Evolutionary conservation across 2,888 invertebrate species (phyloP).

Genomic region (Lamproptera curius): DNA sequence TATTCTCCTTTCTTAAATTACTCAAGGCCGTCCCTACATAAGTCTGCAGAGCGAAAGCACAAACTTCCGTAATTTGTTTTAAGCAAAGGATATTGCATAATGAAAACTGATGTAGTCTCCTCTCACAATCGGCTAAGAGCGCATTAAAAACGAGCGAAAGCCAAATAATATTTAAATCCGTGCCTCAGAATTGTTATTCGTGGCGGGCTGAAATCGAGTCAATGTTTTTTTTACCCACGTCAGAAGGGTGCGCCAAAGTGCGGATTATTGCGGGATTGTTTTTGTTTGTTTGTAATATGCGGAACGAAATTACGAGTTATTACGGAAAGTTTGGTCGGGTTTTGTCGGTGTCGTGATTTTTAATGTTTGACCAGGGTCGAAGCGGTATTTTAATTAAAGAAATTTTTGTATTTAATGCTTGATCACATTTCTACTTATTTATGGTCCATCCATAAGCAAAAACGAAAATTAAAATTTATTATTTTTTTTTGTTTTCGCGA

Average conservation of each 20-base stretch:
- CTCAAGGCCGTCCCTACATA: too few species aligned
- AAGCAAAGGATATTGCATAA: too few species aligned
- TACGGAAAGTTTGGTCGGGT: conserved; percentile 5
- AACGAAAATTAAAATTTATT: too few species aligned
- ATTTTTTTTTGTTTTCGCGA: too few species aligned
- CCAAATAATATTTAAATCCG: conserved; percentile 1
- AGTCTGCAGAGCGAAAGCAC: too few species aligned
- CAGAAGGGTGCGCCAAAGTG: conserved; percentile 9
- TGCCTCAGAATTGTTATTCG: conserved; percentile 3
- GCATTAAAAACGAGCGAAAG: background rate
- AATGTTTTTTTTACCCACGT: conserved; percentile 5
- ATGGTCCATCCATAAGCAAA: too few species aligned
- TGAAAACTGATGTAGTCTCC: background rate
- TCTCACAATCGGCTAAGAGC: too few species aligned
- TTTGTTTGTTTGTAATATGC: conserved; percentile 21
- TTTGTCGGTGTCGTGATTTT: conserved; percentile 4
- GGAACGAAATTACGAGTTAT: conserved; percentile 16
- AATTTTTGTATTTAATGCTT: too few species aligned
- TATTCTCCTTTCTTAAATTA: too few species aligned
- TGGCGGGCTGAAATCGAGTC: conserved; percentile 7
- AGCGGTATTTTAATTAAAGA: too few species aligned
- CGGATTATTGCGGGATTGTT: conserved; percentile 18
- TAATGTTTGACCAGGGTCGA: conserved; percentile 3
- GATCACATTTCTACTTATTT: too few species aligned
- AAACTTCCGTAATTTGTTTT: too few species aligned